Base-by-base conservation (phyloP, 2,113 vertebrate genomes). In the Oceanodroma tethys region DNA sequence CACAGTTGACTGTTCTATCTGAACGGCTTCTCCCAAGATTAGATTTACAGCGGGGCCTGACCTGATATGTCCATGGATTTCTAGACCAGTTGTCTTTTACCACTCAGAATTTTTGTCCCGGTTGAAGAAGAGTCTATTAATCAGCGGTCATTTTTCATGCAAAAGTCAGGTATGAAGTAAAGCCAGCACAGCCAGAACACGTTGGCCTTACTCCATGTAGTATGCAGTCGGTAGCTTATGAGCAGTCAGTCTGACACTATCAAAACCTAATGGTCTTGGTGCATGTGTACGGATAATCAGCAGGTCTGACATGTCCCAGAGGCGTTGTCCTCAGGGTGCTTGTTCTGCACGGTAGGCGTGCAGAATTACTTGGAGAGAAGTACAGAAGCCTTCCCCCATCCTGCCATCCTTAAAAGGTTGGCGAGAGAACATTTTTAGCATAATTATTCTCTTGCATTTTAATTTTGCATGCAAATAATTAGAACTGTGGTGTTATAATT, bases 381-480 rank as follows among this genome's bases (percentile, higher is more conserved):
- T 52, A 36, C 25, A 88, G 74, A 79, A 90, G 15, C 36, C 42
- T 88, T 90, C 38, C 27, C 6, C 10, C 25, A 72, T 76, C 58
- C 36, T 82, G 19, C 81, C 43, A 85, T 82, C 26, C 53, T 75
- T 80, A 43, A 76, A 85, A 93, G 56, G 53, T 65, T 96, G 96
- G 95, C 93, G 92, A 86, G 74, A 85, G 78, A 93, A 90, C 16
- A 62, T 73, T 95, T 95, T 82, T 79, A 43, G 48, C 71, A 58
- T 70, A 85, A 88, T 94, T 90, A 71, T 73, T 62, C 78, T 70
- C 58, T 82, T 96, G 79, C 78, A 91, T 94, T 94, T 93, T 94
- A 88, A 88, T 95, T 95, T 94, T 80, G 17, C 78, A 88, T 92
- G 96, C 58, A 95, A 91, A 95, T 96, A 90, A 96, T 82, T 90